Conservation (phyloP, 2,113 vertebrate species). For the Dermatemys mawii region DNA sequence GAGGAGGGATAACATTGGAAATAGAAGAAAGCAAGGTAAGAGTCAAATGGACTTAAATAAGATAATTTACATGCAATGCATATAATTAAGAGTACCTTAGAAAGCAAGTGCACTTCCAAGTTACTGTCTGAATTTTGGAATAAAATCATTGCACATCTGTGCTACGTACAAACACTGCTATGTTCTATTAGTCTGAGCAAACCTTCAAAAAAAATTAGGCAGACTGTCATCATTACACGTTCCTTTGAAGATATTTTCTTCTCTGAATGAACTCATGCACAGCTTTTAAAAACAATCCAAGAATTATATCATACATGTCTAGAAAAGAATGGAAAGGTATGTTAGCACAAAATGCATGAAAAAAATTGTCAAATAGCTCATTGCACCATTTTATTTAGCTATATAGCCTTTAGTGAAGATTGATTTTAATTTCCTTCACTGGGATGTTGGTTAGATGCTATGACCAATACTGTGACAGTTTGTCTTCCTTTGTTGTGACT, state of each 20-base stretch:
- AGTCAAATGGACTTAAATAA: not conserved
- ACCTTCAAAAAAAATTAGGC: not conserved
- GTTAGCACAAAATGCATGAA: not conserved
- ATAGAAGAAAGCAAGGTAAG: fast-evolving
- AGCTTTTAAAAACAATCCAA: not conserved
- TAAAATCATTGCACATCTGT: not conserved
- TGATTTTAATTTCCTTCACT: not conserved
- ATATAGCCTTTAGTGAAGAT: not conserved
- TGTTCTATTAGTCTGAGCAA: not conserved
- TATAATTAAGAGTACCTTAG: not conserved
- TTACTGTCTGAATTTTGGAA: not conserved
- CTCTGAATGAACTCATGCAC: not conserved
- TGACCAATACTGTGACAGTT: not conserved
- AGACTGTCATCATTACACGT: fast-evolving
- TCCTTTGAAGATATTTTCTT: not conserved
- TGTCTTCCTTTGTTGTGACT: not conserved
- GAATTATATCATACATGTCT: fast-evolving
- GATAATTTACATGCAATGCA: not conserved
- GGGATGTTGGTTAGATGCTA: not conserved
- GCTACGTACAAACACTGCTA: fast-evolving
- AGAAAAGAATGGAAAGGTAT: not conserved
- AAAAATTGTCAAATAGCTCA: fast-evolving
- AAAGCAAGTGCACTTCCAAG: not conserved
- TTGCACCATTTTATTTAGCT: not conserved
- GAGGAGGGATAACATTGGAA: not conserved